phyloP scores from a whole-genome alignment of 1,140 invertebrate genomes.

The Ceratina calcarata region DNA sequence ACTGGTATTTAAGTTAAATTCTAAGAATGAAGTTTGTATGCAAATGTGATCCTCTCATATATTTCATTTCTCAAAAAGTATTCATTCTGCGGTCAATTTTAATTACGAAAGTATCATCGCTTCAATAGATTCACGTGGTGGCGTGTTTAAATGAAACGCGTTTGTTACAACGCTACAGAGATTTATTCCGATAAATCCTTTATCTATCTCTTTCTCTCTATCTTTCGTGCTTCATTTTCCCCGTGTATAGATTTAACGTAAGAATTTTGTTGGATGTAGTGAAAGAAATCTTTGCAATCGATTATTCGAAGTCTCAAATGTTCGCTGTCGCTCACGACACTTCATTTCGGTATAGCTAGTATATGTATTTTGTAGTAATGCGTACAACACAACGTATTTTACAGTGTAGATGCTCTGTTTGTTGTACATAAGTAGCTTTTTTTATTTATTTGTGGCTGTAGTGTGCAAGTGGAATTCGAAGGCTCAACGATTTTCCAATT shows the following conservation, averaged over 20 bases:
- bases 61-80: too few species aligned
- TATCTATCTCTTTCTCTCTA: constrained; percentile 30
- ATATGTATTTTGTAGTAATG: too few species aligned
- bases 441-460: constrained; percentile 44
- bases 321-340: neutral
- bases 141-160: neutral
- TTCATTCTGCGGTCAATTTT: too few species aligned
- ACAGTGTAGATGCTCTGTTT: neutral
- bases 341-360: neutral
- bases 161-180: constrained; percentile 33
- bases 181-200: constrained; percentile 41
- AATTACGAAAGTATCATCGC: too few species aligned
- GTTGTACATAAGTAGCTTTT: constrained; percentile 18
- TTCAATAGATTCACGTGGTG: too few species aligned
- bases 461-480: neutral
- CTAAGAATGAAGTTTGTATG: too few species aligned
- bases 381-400: constrained; percentile 16
- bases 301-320: neutral
- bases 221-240: constrained; percentile 40
- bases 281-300: neutral
- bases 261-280: constrained; percentile 6
- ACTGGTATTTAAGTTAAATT: too few species aligned
- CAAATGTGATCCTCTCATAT: too few species aligned
- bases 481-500: neutral
- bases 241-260: constrained; percentile 58